Percentiles rank a stretch among this genome's conserved stretches.
phyloP scores from a whole-genome alignment of 2,888 invertebrate species.

The Parapristionchus giblindavisi region DNA sequence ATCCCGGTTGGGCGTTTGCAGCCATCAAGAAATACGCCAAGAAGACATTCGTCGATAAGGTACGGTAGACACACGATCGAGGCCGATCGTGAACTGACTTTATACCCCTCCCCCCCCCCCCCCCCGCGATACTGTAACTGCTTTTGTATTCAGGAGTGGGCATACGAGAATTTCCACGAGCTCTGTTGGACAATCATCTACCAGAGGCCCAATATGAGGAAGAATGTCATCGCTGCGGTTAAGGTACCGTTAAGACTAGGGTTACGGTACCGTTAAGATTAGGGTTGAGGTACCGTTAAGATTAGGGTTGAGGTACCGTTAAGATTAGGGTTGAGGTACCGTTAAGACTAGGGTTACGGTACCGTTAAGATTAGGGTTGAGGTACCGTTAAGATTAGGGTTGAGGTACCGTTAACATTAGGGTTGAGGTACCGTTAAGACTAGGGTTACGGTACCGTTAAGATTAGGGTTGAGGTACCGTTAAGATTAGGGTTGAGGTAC shows the following conservation, averaged over 20 bases:
- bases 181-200: conserved; percentile 55
- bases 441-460: no score
- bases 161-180: conserved; percentile 56
- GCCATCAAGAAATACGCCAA: conserved; percentile 56
- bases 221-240: neutral
- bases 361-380: neutral
- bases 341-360: neutral
- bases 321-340: neutral
- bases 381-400: neutral
- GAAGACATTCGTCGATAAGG: conserved; percentile 51
- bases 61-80: no score
- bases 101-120: no score
- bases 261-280: neutral
- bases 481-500: no score
- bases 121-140: no score
- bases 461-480: no score
- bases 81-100: no score
- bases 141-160: conserved; percentile 53
- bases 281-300: neutral
- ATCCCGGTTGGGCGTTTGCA: conserved; percentile 51
- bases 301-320: neutral
- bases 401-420: no score
- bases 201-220: conserved; percentile 52
- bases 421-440: no score
- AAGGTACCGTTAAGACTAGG: conserved; percentile 19